Conservation (phyloP, 2,797 vertebrate species). For the Rhyacichthys aspro region DNA sequence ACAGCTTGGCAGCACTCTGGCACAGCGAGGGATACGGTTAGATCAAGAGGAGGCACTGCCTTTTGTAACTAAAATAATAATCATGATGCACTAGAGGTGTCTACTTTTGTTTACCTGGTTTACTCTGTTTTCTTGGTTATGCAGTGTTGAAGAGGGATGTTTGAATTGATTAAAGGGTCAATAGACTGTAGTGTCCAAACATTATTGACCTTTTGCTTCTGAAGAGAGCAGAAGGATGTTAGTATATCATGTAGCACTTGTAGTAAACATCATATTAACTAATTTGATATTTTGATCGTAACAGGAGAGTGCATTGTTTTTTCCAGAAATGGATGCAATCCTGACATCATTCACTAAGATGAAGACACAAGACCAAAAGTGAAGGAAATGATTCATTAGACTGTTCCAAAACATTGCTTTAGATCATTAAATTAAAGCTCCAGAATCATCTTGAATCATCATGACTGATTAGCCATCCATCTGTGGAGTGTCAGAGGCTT, state of each 20-base stretch:
- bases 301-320: background rate
- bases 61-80: slow-evolving; percentile 22
- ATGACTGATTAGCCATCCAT: slow-evolving; percentile 14
- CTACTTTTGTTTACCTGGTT: background rate
- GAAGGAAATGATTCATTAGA: no score
- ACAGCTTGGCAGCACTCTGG: slow-evolving; percentile 19
- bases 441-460: slow-evolving; percentile 11
- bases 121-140: background rate
- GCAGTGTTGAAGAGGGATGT: background rate
- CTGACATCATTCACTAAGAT: no score
- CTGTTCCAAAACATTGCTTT: slow-evolving; percentile 5
- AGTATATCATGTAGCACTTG: slow-evolving; percentile 13
- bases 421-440: slow-evolving; percentile 13
- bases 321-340: no score
- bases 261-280: slow-evolving; percentile 6
- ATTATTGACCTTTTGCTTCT: slow-evolving; percentile 30
- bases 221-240: slow-evolving; percentile 15
- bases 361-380: background rate
- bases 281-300: slow-evolving; percentile 4
- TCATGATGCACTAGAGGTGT: slow-evolving; percentile 16
- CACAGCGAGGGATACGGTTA: slow-evolving; percentile 28
- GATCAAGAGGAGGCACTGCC: background rate
- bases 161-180: slow-evolving; percentile 19
- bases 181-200: slow-evolving; percentile 1
- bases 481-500: slow-evolving; percentile 13